phyloP scores from a whole-genome alignment of 2,113 vertebrate species.

The Sinocyclocheilus maitianheensis region DNA sequence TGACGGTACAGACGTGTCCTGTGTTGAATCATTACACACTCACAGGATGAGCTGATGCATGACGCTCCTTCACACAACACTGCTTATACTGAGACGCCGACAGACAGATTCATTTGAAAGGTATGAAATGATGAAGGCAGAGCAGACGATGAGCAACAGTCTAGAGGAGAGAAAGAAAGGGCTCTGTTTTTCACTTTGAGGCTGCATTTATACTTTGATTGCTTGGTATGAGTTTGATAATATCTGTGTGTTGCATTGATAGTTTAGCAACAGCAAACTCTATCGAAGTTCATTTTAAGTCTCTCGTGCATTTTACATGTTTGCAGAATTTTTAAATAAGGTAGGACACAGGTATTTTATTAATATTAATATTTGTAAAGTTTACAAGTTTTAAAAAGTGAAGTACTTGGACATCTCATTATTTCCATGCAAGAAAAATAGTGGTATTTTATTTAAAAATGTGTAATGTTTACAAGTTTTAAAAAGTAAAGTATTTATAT shows the following conservation, averaged over 20 bases:
- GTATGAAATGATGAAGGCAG: neutral
- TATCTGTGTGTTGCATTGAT: neutral
- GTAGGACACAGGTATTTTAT: neutral
- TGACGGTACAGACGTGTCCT: neutral
- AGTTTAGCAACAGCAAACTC: neutral
- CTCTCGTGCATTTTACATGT: neutral
- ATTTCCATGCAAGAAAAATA: too few species aligned
- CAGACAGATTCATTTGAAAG: conserved; percentile 14
- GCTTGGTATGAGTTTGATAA: neutral
- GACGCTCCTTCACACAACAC: conserved; percentile 15
- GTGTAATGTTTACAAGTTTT: too few species aligned
- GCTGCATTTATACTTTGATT: too few species aligned
- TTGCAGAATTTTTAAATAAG: neutral
- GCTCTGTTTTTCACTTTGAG: neutral
- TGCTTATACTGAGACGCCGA: neutral
- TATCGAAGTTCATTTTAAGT: neutral
- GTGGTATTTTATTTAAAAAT: too few species aligned
- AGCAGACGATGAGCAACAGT: neutral
- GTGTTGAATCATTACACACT: neutral
- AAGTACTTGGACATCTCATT: too few species aligned
- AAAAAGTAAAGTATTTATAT: too few species aligned
- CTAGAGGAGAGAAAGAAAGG: neutral
- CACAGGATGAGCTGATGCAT: neutral
- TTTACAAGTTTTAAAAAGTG: too few species aligned
- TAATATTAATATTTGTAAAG: too few species aligned